phyloP scores from a whole-genome alignment of 2,888 invertebrate genomes.

The Aphrophora alni region DNA sequence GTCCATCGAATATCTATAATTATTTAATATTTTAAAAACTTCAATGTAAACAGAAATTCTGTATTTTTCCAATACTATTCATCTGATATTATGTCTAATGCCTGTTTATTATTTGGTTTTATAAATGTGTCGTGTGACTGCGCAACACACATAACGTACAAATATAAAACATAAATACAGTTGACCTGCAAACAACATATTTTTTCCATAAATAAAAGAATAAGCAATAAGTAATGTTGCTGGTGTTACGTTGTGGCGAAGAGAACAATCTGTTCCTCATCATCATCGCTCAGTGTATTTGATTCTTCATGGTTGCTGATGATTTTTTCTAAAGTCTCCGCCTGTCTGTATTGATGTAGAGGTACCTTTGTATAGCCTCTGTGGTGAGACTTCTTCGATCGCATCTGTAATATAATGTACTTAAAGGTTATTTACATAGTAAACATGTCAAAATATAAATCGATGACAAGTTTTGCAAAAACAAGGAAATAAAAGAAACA shows the following conservation, averaged over 20 bases:
- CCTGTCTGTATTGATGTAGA: constrained; percentile 42
- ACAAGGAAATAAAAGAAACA: too few species aligned
- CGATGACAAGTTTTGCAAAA: too few species aligned
- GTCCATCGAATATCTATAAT: neutral
- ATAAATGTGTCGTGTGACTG: too few species aligned
- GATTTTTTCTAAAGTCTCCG: constrained; percentile 19
- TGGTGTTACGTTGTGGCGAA: constrained; percentile 50
- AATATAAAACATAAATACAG: neutral
- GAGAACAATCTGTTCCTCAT: constrained; percentile 46
- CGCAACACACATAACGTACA: neutral
- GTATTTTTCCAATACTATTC: neutral
- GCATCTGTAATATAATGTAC: constrained; percentile 45
- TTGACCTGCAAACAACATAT: too few species aligned
- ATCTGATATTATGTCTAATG: neutral
- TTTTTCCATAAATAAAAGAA: constrained; percentile 14
- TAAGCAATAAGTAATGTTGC: constrained; percentile 31
- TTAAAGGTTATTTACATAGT: too few species aligned
- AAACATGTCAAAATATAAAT: too few species aligned
- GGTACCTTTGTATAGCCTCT: constrained; percentile 52
- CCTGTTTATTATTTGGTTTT: too few species aligned
- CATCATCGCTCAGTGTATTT: constrained; percentile 39
- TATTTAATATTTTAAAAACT: neutral
- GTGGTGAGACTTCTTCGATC: constrained; percentile 42
- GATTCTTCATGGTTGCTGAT: constrained; percentile 43
- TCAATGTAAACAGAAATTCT: neutral